phyloP scores from a whole-genome alignment of 2,113 vertebrate species.

The Hiodon tergisus region DNA sequence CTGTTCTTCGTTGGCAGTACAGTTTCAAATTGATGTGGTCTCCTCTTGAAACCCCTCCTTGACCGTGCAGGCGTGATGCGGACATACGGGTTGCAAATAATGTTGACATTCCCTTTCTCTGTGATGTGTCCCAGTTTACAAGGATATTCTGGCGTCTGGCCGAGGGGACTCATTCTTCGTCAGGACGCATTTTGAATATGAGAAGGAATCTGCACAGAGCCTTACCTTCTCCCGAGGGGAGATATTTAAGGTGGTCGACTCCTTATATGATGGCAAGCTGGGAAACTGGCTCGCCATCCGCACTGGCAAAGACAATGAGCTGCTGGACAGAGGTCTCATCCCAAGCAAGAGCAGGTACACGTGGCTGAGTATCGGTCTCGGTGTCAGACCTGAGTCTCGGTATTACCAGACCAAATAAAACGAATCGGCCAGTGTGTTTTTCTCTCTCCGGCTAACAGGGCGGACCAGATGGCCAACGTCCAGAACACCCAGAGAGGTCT shows the following conservation, averaged over 20 bases:
- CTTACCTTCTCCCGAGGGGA: conserved; percentile 83
- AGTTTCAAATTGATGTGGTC: too few species aligned
- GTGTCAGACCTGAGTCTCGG: neutral
- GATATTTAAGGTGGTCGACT: conserved; percentile 92
- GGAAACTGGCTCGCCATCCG: conserved; percentile 92
- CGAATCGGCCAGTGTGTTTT: neutral
- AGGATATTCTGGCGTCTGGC: conserved; percentile 88
- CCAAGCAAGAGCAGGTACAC: conserved; percentile 94
- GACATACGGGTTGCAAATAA: too few species aligned
- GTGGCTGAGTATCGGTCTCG: neutral
- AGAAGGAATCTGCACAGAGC: conserved; percentile 86
- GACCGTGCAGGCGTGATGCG: too few species aligned
- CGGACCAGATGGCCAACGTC: conserved; percentile 92
- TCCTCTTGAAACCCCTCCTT: too few species aligned
- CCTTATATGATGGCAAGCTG: conserved; percentile 90
- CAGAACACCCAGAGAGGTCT: conserved; percentile 82
- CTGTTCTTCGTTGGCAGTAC: too few species aligned
- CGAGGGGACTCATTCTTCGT: conserved; percentile 95
- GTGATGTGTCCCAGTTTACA: conserved; percentile 70
- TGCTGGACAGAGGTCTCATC: conserved; percentile 89
- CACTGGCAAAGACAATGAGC: conserved; percentile 73
- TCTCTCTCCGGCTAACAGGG: conserved; percentile 59
- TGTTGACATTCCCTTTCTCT: neutral
- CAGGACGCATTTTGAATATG: conserved; percentile 93
- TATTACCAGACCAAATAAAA: neutral